Percentiles rank a stretch among this genome's conserved stretches.
Evolutionary conservation across 2,113 vertebrate genomes (phyloP).

Genomic region (Vanacampus margaritifer): DNA sequence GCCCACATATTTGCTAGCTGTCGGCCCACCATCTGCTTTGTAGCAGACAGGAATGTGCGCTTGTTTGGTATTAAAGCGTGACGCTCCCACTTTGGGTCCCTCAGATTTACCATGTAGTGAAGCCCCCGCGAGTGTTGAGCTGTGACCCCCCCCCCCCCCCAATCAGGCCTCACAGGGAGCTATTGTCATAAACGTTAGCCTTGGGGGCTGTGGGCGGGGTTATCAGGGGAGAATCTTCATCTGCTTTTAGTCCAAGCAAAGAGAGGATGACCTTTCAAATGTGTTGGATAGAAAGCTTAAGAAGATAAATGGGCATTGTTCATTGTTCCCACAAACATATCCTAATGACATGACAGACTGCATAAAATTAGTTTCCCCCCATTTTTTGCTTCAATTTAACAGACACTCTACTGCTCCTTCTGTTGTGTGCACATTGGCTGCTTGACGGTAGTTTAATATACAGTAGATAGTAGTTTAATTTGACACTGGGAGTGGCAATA

Average conservation of each 20-base stretch:
- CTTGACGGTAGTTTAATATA: too few species aligned
- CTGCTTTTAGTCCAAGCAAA: not conserved
- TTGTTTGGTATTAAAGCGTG: conserved; percentile 19
- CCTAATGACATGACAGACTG: too few species aligned
- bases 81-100: not conserved
- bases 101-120: not conserved
- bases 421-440: too few species aligned
- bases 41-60: conserved; percentile 12
- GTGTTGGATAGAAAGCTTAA: too few species aligned
- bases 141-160: not conserved
- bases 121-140: not conserved
- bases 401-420: not conserved
- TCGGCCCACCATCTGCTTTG: conserved; percentile 16
- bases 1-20: not conserved
- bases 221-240: not conserved
- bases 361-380: too few species aligned
- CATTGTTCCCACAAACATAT: too few species aligned
- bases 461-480: too few species aligned
- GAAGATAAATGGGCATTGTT: too few species aligned
- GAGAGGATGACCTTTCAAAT: too few species aligned
- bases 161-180: conserved; percentile 3
- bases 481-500: too few species aligned
- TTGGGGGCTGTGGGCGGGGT: conserved; percentile 17
- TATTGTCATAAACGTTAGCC: conserved; percentile 1
- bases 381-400: not conserved